Conservation (phyloP, 2,797 vertebrate species). For the Sebastolobus alascanus region DNA sequence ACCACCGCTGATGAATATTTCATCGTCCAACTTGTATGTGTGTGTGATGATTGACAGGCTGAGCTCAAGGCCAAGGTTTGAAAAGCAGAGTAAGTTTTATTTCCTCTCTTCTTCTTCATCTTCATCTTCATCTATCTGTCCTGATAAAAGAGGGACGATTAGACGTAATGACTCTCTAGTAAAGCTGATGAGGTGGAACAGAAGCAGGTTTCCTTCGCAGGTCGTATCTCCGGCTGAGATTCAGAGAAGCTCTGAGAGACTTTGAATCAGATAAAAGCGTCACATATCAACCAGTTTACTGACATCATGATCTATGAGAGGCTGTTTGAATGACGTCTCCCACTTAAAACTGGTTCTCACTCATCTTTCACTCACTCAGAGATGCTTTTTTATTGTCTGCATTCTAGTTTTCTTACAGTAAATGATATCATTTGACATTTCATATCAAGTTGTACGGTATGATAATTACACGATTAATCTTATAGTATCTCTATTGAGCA, state of each 20-base stretch:
- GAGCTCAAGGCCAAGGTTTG: slow-evolving; percentile 41
- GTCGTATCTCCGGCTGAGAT: background rate
- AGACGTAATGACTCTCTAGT: background rate
- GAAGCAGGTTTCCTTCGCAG: background rate
- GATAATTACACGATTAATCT: too few species aligned
- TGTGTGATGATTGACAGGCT: slow-evolving; percentile 25
- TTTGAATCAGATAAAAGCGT: background rate
- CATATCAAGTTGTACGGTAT: too few species aligned
- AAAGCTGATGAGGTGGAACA: background rate
- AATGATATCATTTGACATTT: too few species aligned
- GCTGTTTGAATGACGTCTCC: background rate
- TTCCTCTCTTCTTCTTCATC: background rate
- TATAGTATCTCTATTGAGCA: too few species aligned
- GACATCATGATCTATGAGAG: background rate
- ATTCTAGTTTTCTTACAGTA: background rate
- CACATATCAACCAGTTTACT: background rate
- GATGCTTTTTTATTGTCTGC: too few species aligned
- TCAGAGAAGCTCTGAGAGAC: background rate
- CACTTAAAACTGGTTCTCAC: background rate
- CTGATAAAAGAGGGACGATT: slow-evolving; percentile 52
- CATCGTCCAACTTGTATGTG: slow-evolving; percentile 39
- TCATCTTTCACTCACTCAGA: background rate
- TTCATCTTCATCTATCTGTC: slow-evolving; percentile 19
- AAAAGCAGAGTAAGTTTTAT: slow-evolving; percentile 5
- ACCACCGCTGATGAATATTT: slow-evolving; percentile 63